A percentile compares a stretch with the other conserved stretches of the same genome.
phyloP scores from a whole-genome alignment of 2,113 vertebrate genomes.

The Python bivittatus region DNA sequence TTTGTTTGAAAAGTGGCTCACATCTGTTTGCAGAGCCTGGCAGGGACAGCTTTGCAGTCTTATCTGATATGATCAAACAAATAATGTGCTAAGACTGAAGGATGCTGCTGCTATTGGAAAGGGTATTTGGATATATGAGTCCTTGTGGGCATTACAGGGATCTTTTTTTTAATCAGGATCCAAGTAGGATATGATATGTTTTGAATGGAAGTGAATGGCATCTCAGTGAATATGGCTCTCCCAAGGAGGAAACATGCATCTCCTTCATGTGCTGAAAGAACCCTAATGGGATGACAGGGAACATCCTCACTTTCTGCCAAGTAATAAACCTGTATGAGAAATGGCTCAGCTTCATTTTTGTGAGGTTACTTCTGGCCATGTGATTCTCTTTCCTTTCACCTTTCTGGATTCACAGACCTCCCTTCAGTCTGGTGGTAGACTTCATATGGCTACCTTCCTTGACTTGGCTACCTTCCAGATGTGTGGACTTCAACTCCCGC shows the following conservation, averaged over 20 bases:
- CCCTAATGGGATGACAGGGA: no score
- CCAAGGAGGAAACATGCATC: neutral
- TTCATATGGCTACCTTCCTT: neutral
- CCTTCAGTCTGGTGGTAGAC: neutral
- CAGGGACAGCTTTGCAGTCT: neutral
- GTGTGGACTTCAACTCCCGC: neutral
- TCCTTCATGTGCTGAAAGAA: neutral
- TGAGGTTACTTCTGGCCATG: neutral
- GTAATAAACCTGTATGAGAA: neutral
- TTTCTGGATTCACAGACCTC: neutral
- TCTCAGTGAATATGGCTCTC: neutral
- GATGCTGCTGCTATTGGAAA: neutral
- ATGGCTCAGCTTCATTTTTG: neutral
- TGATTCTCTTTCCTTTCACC: neutral
- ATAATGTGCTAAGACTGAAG: neutral
- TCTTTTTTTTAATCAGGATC: neutral
- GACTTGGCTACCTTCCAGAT: neutral
- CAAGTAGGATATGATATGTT: neutral
- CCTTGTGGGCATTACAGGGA: neutral
- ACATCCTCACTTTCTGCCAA: neutral
- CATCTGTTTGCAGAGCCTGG: conserved; percentile 40
- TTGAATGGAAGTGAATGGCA: neutral
- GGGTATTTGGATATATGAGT: neutral
- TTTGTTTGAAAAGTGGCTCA: conserved; percentile 34
- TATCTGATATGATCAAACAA: neutral